Percentiles rank a stretch among this genome's conserved stretches.
Conservation (phyloP, 1,140 invertebrate genomes). For the Rhyzopertha dominica region DNA sequence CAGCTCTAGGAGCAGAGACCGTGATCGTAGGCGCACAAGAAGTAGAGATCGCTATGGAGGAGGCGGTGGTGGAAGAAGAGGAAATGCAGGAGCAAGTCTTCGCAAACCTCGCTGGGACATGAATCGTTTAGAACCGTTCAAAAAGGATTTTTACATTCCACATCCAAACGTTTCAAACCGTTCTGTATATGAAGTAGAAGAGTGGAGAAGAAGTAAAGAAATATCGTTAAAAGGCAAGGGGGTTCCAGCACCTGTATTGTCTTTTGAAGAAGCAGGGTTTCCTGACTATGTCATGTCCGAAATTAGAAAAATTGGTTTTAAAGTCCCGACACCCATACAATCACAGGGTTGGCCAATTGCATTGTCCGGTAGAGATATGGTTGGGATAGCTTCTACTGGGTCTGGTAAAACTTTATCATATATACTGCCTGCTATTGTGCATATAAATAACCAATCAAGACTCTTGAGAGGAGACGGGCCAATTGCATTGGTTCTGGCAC, state of each 20-base stretch:
- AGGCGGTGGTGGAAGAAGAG: slow-evolving; percentile 48
- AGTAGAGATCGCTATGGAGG: slow-evolving; percentile 45
- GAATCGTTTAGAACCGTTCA: slow-evolving; percentile 73
- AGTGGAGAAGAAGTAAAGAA: slow-evolving; percentile 68
- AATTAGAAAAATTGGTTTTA: slow-evolving; percentile 77
- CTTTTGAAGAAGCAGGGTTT: slow-evolving; percentile 76
- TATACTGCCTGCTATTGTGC: slow-evolving; percentile 80
- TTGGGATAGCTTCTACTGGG: slow-evolving; percentile 94
- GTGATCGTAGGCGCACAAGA: slow-evolving; percentile 44
- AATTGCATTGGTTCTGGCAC: slow-evolving; percentile 86
- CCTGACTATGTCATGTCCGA: slow-evolving; percentile 76
- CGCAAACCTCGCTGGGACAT: slow-evolving; percentile 71
- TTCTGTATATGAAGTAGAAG: slow-evolving; percentile 65
- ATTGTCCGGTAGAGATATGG: slow-evolving; percentile 85
- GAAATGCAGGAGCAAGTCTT: slow-evolving; percentile 50
- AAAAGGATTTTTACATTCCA: slow-evolving; percentile 90
- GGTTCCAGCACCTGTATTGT: slow-evolving; percentile 72
- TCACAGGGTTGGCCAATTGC: slow-evolving; percentile 92
- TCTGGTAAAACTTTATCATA: slow-evolving; percentile 89
- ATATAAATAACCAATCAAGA: slow-evolving; percentile 87
- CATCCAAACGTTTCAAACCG: slow-evolving; percentile 66
- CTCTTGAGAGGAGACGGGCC: slow-evolving; percentile 82
- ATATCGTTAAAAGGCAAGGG: slow-evolving; percentile 70
- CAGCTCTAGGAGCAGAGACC: slow-evolving; percentile 39
- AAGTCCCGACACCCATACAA: slow-evolving; percentile 84